Conservation (phyloP, 2,113 vertebrate genomes). For the Mesembrinibis cayennensis region DNA sequence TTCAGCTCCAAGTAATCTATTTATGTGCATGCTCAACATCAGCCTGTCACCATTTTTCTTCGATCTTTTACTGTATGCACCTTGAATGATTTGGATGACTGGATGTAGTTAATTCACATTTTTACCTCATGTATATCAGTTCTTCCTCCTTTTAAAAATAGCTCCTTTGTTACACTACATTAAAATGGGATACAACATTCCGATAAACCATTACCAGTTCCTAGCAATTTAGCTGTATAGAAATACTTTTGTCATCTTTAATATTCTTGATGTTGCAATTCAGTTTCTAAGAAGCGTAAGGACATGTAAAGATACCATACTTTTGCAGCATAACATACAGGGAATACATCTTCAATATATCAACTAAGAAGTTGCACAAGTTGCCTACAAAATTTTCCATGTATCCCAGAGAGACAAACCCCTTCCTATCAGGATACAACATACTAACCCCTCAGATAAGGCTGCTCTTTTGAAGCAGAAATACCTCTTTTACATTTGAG, state of each 20-base stretch:
- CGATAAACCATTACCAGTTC: background rate
- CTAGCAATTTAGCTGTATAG: background rate
- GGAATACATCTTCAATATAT: background rate
- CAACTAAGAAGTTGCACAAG: background rate
- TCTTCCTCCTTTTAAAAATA: background rate
- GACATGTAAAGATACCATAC: background rate
- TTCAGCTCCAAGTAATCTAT: background rate
- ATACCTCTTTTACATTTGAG: slow-evolving; percentile 8
- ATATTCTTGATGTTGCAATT: background rate
- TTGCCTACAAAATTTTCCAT: background rate
- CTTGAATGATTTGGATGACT: background rate
- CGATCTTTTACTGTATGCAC: background rate
- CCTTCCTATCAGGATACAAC: background rate
- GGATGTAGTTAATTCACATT: background rate
- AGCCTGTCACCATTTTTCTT: background rate
- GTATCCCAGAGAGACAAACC: background rate
- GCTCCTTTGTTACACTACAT: background rate
- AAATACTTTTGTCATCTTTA: background rate
- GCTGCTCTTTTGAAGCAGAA: background rate
- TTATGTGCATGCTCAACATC: background rate
- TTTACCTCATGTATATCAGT: background rate
- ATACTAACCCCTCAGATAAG: background rate
- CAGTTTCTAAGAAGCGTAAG: background rate
- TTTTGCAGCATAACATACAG: background rate
- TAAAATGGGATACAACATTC: background rate